Percentiles rank a stretch among this genome's conserved stretches.
phyloP scores from a whole-genome alignment of 2,888 invertebrate species.

The Chorisops tibialis region DNA sequence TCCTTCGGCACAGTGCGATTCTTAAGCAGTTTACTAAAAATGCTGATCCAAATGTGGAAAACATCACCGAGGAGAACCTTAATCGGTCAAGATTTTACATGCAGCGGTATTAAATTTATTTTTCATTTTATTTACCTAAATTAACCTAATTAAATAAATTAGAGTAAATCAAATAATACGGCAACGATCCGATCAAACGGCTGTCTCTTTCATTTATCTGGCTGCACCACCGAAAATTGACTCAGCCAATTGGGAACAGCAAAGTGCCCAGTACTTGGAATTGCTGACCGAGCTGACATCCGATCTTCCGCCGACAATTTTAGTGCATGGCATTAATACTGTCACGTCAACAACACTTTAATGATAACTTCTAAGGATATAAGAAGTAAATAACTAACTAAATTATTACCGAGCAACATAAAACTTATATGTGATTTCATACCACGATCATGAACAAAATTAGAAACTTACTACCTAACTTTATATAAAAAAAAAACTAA shows the following conservation, averaged over 20 bases:
- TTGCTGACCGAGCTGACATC: slow-evolving; percentile 79
- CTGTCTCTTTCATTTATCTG: slow-evolving; percentile 88
- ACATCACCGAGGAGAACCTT: slow-evolving; percentile 51
- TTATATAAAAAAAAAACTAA: background rate
- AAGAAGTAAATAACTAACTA: too few relatives aligned
- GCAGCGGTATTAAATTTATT: slow-evolving; percentile 49
- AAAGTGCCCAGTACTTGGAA: slow-evolving; percentile 52
- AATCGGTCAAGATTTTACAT: slow-evolving; percentile 54
- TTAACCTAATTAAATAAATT: slow-evolving; percentile 34
- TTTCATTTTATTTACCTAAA: too few relatives aligned
- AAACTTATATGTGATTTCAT: background rate
- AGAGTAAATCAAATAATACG: slow-evolving; percentile 79
- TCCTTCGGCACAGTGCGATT: slow-evolving; percentile 49
- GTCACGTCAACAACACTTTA: slow-evolving; percentile 95
- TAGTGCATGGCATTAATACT: slow-evolving; percentile 91
- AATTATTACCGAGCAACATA: too few relatives aligned
- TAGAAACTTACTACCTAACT: background rate
- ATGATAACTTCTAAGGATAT: slow-evolving; percentile 19
- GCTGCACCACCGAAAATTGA: slow-evolving; percentile 73
- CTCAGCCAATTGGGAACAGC: slow-evolving; percentile 45
- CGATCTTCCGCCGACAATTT: slow-evolving; percentile 84
- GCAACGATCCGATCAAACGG: slow-evolving; percentile 71
- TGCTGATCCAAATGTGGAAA: slow-evolving; percentile 43
- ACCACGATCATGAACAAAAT: background rate
- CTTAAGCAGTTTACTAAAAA: slow-evolving; percentile 49